Base-by-base conservation (phyloP, 2,113 vertebrate genomes). In the Sarotherodon lohbergeri region DNA sequence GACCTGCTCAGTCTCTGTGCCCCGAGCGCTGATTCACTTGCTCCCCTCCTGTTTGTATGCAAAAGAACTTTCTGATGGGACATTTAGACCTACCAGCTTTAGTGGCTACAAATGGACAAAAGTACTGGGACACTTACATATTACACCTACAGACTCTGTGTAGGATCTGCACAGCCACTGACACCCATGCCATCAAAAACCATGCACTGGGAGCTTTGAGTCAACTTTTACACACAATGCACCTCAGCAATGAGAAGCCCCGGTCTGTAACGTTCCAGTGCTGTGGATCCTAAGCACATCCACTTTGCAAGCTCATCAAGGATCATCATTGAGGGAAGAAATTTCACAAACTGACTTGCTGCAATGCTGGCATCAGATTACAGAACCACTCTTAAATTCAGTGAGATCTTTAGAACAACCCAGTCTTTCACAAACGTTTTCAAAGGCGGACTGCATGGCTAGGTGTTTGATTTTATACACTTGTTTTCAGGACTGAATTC, bases 51-150 rank as follows among this genome's bases (percentile, higher is more conserved):
- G 8, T 3, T 39, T 39, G 36, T 39, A 39, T 9, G 3, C 3
- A 3, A 39, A 39, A 39, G 3, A 39, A 9, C 36, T 36, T 36
- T 9, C 3, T 4, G 36, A 9, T 39, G 36, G 36, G 36, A 39
- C 36, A 39, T 9, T 9, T 9, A 39, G 36, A 9, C 36, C 36
- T 5, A 52, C 16, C 32, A 32, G 12, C 56, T 29, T 57, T 16
- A 27, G 0, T 57, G 3, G 11, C 4, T 0, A n/a, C n/a, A 0
- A 22, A 41, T 68, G 63, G 11, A 39, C 63, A 41, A 68, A 22
- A 68, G 63, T 22, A 13, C 63, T 0, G 34, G 34, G 11, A 7
- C 4, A 41, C 36, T 13, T 41, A 68, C 7, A 19, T 19, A 19
- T 19, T 9, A 19, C 48, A 52, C 11, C 63, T 22, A 39, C 34